Evolutionary conservation across 2,113 vertebrate species (phyloP).

Genomic region (Steatornis caripensis): DNA sequence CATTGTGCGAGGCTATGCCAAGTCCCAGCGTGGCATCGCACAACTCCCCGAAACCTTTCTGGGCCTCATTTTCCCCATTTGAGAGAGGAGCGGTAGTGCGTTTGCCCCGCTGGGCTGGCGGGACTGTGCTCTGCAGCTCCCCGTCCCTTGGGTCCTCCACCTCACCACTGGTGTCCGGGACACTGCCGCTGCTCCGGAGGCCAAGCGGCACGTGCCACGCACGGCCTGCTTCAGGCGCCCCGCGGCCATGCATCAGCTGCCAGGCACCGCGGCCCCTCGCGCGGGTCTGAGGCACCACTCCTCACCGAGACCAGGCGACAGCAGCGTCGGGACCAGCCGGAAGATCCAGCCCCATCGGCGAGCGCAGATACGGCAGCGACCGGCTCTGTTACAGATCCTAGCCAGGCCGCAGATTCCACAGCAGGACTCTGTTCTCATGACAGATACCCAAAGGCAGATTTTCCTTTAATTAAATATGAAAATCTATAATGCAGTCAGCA

Average conservation of each 20-base stretch:
- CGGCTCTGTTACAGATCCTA: neutral
- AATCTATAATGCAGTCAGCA: constrained; percentile 24
- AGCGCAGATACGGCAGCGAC: neutral
- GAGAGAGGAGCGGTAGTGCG: neutral
- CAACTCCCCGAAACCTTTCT: neutral
- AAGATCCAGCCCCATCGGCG: neutral
- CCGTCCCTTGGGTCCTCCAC: neutral
- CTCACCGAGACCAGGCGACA: neutral
- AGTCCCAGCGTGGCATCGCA: neutral
- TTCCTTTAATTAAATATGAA: constrained; percentile 29
- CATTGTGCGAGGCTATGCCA: accelerated
- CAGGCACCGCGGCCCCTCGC: neutral
- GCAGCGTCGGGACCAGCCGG: accelerated
- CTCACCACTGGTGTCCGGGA: neutral
- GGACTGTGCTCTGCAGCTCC: neutral
- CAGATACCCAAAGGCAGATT: constrained; percentile 20
- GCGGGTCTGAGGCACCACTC: neutral
- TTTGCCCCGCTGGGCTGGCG: neutral
- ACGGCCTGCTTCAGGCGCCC: no score
- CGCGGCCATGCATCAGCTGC: neutral
- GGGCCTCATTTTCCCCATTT: neutral
- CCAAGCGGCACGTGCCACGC: neutral
- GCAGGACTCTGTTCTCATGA: neutral
- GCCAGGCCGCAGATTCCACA: neutral
- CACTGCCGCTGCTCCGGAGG: neutral